Base-by-base conservation (phyloP, 2,888 invertebrate genomes). In the Zygogramma bicolorata region DNA sequence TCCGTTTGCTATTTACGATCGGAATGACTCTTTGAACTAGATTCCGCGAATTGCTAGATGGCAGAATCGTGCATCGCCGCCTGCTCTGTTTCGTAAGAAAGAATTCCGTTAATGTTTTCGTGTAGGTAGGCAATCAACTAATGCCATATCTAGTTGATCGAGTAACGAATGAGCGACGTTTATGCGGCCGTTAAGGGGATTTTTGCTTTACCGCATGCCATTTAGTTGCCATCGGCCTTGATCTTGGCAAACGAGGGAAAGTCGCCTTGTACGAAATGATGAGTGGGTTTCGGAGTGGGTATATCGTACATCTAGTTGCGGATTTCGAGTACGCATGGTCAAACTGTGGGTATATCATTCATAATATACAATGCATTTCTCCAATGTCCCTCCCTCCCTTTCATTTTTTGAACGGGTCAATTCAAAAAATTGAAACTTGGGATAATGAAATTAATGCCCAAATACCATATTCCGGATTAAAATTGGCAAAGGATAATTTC, bases 181-280 rank as follows among this genome's bases (percentile, higher is more conserved):
- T 46, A 46, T n/a, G n/a, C 18, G 42, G 18, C 20, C 18, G 10
- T 46, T 46, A 46, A 46, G 10, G 6, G 46, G 8, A 2, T 20
- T 42, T 42, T 46, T 46, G 46, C 46, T 46, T 46, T 46, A 46
- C 20, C 20, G 46, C 42, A 20, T 5, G 15, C 15, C n/a, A n/a
- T n/a, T n/a, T n/a, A 34, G 7, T 42, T 2, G 42, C 60, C 18
- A 60, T 60, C 22, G 7, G 38, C 38, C 20, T 60, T 60, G 38
- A 60, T 60, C 60, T 60, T 20, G 60, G 13, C 18, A n/a, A 60
- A 60, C 22, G 13, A 60, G 60, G 38, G 38, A 60, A 38, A 62
- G 25, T 27, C 40, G 8, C n/a, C n/a, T n/a, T 8, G 46, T 20
- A 46, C 20, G 46, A 46, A 10, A 46, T 46, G 46, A 46, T 20